Percentiles rank a stretch among this genome's conserved stretches.
Evolutionary conservation across 2,888 invertebrate species (phyloP).

Genomic region (Microctonus hyperodae): DNA sequence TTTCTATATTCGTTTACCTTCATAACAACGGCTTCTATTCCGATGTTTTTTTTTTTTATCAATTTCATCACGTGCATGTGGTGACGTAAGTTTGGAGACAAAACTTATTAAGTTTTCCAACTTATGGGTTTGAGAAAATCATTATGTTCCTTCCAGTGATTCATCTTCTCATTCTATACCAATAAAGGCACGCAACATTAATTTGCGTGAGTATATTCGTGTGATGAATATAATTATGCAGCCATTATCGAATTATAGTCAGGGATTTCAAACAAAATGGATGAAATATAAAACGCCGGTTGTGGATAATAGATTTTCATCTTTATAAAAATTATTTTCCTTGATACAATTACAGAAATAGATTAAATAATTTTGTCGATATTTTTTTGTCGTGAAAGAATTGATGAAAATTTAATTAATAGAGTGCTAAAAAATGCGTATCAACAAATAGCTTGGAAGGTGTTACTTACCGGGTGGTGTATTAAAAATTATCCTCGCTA

Average conservation of each 20-base stretch:
- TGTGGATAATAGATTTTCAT: slow-evolving; percentile 27
- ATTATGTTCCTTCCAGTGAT: neutral
- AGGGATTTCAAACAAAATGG: slow-evolving; percentile 52
- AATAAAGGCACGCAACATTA: neutral
- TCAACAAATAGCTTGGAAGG: slow-evolving; percentile 10
- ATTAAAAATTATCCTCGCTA: slow-evolving; percentile 40
- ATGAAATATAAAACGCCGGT: slow-evolving; percentile 15
- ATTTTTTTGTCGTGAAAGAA: no score
- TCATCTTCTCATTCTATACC: no score
- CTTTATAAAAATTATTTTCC: slow-evolving; percentile 29
- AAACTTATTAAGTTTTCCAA: slow-evolving; percentile 17
- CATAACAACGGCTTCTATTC: slow-evolving; percentile 13
- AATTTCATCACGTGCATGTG: slow-evolving; percentile 24
- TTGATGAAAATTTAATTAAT: no score
- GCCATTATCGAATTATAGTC: slow-evolving; percentile 47
- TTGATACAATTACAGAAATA: no score
- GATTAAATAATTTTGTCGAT: no score
- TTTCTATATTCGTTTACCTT: neutral
- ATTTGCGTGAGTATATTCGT: slow-evolving; percentile 39
- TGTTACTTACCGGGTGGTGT: slow-evolving; percentile 1
- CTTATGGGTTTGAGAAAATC: neutral
- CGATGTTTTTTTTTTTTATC: slow-evolving; percentile 21
- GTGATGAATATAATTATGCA: slow-evolving; percentile 46
- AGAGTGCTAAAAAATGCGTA: no score
- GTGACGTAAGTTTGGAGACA: neutral